phyloP scores from a whole-genome alignment of 2,797 vertebrate genomes.

The Pangasius mekongensis region DNA sequence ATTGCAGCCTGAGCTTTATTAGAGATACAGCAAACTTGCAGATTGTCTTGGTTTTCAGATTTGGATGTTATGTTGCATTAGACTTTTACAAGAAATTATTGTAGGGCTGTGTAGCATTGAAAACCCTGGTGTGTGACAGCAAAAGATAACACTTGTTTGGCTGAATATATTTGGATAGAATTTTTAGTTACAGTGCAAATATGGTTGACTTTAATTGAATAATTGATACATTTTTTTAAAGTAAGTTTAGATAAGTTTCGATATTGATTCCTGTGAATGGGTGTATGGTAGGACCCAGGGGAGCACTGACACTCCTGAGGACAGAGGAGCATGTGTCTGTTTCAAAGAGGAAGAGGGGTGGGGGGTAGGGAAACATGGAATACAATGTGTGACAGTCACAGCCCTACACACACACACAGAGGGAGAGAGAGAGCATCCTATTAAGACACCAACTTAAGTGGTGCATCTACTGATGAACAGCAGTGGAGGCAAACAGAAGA shows the following conservation, averaged over 20 bases:
- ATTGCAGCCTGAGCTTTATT: neutral
- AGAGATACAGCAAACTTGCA: neutral
- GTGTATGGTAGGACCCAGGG: slow-evolving; percentile 74
- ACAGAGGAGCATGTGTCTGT: slow-evolving; percentile 78
- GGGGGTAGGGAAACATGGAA: slow-evolving; percentile 55
- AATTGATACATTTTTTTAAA: neutral
- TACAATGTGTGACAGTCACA: slow-evolving; percentile 85
- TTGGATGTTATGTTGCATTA: neutral
- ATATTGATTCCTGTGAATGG: neutral
- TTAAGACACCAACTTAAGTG: slow-evolving; percentile 41
- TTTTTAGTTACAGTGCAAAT: neutral
- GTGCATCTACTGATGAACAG: slow-evolving; percentile 41
- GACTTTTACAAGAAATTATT: neutral
- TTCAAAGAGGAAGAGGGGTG: slow-evolving; percentile 56
- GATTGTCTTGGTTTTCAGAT: neutral
- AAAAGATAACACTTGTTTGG: neutral
- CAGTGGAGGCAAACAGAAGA: slow-evolving; percentile 39
- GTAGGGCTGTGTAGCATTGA: neutral
- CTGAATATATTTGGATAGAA: neutral
- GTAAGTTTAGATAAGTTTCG: neutral
- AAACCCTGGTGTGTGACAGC: neutral
- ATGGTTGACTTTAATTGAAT: neutral
- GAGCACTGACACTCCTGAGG: slow-evolving; percentile 49
- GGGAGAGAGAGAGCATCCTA: slow-evolving; percentile 53
- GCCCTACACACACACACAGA: slow-evolving; percentile 72